Percentiles rank a stretch among this genome's conserved stretches.
Conservation (phyloP, 2,113 vertebrate species). For the Neodon shergylaensis region DNA sequence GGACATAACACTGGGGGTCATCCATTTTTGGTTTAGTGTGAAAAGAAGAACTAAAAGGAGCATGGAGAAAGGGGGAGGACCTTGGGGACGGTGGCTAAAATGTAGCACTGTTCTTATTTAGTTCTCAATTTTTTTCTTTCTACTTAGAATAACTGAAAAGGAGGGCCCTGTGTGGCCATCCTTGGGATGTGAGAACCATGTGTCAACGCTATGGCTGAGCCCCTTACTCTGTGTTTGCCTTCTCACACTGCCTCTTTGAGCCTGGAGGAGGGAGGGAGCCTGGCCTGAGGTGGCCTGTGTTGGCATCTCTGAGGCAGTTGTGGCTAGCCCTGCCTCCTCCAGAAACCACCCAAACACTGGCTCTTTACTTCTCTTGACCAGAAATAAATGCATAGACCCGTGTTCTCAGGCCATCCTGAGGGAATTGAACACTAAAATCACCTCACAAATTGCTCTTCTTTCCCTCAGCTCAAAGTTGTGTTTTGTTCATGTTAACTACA, state of each 20-base stretch:
- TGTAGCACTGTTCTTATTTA: conserved; percentile 65
- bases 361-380: conserved; percentile 55
- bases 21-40: conserved; percentile 52
- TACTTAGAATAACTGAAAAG: conserved; percentile 64
- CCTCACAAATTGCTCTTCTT: conserved; percentile 64
- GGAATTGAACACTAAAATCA: conserved; percentile 43
- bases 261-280: conserved; percentile 40
- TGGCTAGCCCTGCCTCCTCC: conserved; percentile 28
- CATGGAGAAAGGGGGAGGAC: neutral
- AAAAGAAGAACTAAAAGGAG: conserved; percentile 55
- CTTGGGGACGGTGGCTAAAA: conserved; percentile 41
- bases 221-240: conserved; percentile 71
- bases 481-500: conserved; percentile 53
- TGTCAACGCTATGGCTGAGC: conserved; percentile 55
- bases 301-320: conserved; percentile 25
- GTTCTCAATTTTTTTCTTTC: conserved; percentile 60
- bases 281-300: conserved; percentile 59
- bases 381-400: conserved; percentile 60
- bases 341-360: conserved; percentile 63
- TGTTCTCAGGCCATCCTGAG: conserved; percentile 33
- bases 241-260: conserved; percentile 72
- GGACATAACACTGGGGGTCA: neutral
- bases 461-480: conserved; percentile 51
- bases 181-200: conserved; percentile 61
- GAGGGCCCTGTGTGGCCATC: conserved; percentile 58